Evolutionary conservation across 2,797 vertebrate species (phyloP).

Genomic region (Gambelia wislizenii): DNA sequence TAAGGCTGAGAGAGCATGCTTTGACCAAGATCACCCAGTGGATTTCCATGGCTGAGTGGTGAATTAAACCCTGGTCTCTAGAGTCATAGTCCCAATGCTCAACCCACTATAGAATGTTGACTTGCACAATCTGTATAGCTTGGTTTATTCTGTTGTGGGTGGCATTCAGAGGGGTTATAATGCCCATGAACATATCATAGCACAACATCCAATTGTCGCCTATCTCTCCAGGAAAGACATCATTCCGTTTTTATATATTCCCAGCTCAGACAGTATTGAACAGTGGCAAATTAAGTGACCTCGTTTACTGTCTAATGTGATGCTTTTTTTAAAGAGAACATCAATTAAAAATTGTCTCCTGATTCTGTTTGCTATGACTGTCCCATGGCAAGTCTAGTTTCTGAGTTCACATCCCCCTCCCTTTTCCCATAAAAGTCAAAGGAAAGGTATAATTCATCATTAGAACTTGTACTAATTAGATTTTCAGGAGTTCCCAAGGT

Average conservation of each 20-base stretch:
- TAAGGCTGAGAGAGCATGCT: too few relatives aligned
- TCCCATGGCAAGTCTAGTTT: constrained; percentile 35
- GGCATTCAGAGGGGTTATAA: background rate
- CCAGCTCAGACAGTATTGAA: background rate
- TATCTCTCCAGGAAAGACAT: background rate
- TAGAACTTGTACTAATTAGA: constrained; percentile 60
- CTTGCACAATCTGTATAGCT: background rate
- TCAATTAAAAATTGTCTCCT: constrained; percentile 40
- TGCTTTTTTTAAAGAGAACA: constrained; percentile 27
- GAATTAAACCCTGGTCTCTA: too few relatives aligned
- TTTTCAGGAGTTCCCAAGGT: constrained; percentile 68
- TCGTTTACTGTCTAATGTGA: constrained; percentile 11
- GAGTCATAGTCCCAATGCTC: too few relatives aligned
- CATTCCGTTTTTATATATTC: background rate
- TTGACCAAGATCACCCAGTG: too few relatives aligned
- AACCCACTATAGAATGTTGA: too few relatives aligned
- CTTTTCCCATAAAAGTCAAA: constrained; percentile 58
- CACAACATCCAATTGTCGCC: background rate
- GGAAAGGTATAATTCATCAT: constrained; percentile 69
- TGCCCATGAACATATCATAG: background rate
- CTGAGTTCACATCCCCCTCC: background rate
- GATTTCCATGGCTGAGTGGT: too few relatives aligned
- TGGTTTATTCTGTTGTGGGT: background rate
- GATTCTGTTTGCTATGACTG: constrained; percentile 30
- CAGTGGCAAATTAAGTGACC: constrained; percentile 28